A percentile compares a stretch with the other conserved stretches of the same genome.
Evolutionary conservation across 2,888 invertebrate species (phyloP).

Genomic region (Agriopis aurantiaria): DNA sequence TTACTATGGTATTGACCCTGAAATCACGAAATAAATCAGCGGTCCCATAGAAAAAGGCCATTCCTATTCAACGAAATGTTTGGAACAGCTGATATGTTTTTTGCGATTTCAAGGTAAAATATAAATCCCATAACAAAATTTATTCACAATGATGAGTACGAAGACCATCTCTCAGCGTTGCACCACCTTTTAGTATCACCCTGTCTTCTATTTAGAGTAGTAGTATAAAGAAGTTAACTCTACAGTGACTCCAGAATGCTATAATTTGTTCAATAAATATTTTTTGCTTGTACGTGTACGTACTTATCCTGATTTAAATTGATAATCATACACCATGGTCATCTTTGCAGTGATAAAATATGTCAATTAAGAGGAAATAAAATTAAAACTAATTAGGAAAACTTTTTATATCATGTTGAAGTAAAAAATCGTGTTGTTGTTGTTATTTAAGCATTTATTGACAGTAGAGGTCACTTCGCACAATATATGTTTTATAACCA

Average conservation of each 20-base stretch:
- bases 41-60: too few species aligned
- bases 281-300: background rate
- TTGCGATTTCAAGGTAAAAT: too few species aligned
- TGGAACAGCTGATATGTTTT: too few species aligned
- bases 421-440: background rate
- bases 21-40: too few species aligned
- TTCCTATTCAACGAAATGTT: too few species aligned
- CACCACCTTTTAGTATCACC: too few species aligned
- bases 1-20: too few species aligned
- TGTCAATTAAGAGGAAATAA: background rate
- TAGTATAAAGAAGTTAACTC: background rate
- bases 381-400: conserved; percentile 4
- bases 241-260: background rate
- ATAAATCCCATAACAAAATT: too few species aligned
- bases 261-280: background rate
- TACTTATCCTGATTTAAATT: background rate
- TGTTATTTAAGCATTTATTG: conserved; percentile 30
- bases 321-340: background rate
- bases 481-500: background rate
- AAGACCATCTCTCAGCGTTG: too few species aligned
- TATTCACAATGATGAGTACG: too few species aligned
- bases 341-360: background rate
- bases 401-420: background rate
- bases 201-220: too few species aligned
- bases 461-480: conserved; percentile 35